Base-by-base conservation (phyloP, 2,888 invertebrate genomes). In the Fissipunctia ypsillon region DNA sequence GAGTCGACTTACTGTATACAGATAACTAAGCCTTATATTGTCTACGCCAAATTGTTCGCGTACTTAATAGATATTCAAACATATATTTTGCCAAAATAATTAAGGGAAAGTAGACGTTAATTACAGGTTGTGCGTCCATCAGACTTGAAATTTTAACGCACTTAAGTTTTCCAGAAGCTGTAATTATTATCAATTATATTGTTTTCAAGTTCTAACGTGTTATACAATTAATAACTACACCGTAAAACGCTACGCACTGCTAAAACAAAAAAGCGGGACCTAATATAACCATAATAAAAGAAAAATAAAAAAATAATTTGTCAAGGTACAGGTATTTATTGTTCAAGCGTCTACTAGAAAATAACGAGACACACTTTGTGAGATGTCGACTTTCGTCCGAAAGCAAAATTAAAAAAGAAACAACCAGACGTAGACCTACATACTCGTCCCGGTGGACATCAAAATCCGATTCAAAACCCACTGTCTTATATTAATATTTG, bases 241-340 rank as follows among this genome's bases (percentile, higher is more conserved):
- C 28, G 35, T 57, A 38, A 56, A 38, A 66, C 56, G n/a, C 61
- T 71, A 69, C 35, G 61, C 64, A 68, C 48, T 22, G 28, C 67
- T 60, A 48, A 66, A 35, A 61, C 48, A 59, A 78, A 65, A 68
- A 76, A 84, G 65, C 76, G 61, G 74, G 78, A 68, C 28, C 64
- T 50, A 65, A 67, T 57, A 65, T 77, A 72, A 72, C 28, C 38
- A 69, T 59, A 67, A 69, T 50, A 75, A 72, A 78, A 77, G 52
- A 69, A 83, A 83, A 84, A 87, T 80, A 87, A 89, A 91, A 61
- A 92, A 91, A 90, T 90, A 88, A 83, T 80, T 88, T 89, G 87
- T 92, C 91, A 94, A 94, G 93, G 94, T 95, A 95, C 94, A 95
- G 93, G 93, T 95, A 95, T 95, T 95, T 95, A 94, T 95, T 95